Conservation (phyloP, 2,797 vertebrate genomes). For the Muraenolepis orangiensis region DNA sequence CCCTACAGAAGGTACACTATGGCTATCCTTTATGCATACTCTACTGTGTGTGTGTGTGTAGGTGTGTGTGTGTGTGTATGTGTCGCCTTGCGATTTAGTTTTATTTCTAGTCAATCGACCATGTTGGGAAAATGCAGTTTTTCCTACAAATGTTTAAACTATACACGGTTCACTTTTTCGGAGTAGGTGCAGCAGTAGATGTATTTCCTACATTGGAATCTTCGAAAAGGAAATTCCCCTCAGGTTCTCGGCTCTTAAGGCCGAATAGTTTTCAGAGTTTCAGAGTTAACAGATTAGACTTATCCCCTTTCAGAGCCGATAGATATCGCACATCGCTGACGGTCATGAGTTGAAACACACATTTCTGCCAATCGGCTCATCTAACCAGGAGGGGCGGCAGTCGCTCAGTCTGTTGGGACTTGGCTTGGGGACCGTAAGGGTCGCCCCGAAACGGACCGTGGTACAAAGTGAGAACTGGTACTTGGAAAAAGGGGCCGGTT, state of each 20-base stretch:
- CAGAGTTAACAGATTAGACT: not conserved
- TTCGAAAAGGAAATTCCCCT: no score
- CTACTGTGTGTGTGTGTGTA: not conserved
- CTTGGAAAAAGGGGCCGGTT: no score
- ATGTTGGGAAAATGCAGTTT: not conserved
- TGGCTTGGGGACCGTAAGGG: no score
- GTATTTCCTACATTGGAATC: not conserved
- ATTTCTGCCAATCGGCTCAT: constrained; percentile 20
- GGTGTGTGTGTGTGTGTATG: not conserved
- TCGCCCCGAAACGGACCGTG: no score
- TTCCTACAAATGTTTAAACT: not conserved
- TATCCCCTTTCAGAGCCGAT: not conserved
- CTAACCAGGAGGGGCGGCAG: no score
- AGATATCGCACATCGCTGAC: not conserved
- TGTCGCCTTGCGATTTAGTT: not conserved
- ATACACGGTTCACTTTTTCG: not conserved
- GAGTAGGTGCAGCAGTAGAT: not conserved
- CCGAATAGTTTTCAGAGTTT: not conserved
- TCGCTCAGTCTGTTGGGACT: no score
- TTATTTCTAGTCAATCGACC: not conserved
- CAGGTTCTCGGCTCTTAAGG: not conserved
- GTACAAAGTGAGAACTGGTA: no score
- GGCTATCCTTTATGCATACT: not conserved
- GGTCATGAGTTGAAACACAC: not conserved
- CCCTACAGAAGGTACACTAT: constrained; percentile 15